These are phyloP conservation scores for Fragum whitleyi DNA, from an alignment of 2,888 invertebrate genomes.

Conservation along the genomic window DNA sequence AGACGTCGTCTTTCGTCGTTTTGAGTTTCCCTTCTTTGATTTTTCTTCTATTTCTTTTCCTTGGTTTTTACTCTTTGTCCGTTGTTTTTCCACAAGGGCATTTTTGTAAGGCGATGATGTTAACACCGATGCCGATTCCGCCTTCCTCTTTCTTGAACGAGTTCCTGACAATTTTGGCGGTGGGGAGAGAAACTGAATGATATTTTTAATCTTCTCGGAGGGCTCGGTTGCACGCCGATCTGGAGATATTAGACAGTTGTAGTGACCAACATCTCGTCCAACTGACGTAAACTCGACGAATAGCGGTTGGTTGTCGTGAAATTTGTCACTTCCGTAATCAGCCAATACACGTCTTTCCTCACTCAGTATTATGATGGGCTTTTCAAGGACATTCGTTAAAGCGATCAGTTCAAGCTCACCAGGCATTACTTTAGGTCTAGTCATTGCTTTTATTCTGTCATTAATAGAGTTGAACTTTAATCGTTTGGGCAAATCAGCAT, in stretches of 20 bases:
- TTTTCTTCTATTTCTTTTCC: neutral
- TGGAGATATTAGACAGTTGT: neutral
- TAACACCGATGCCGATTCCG: no score
- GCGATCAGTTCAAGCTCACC: slow-evolving; percentile 17
- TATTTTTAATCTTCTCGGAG: neutral
- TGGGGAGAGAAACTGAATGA: slow-evolving; percentile 8
- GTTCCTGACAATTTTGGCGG: slow-evolving; percentile 25
- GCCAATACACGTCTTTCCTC: no score
- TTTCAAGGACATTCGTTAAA: neutral
- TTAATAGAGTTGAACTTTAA: slow-evolving; percentile 2
- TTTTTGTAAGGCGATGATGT: no score
- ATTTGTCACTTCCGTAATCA: neutral
- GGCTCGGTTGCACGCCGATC: neutral
- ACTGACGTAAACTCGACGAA: neutral
- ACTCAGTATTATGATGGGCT: neutral
- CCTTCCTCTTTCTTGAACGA: slow-evolving; percentile 13
- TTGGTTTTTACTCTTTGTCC: neutral
- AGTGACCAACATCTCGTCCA: neutral
- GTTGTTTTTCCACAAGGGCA: no score
- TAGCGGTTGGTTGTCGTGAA: slow-evolving; percentile 3
- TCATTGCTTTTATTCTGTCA: slow-evolving; percentile 11
- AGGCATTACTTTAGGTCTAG: slow-evolving; percentile 11
- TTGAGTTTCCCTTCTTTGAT: neutral
- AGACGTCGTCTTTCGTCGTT: neutral
- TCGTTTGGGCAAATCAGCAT: neutral